These are phyloP conservation scores for Phenganax stokvisi DNA, from an alignment of 92 coral and sea anemone genomes.

Conservation along the genomic window DNA sequence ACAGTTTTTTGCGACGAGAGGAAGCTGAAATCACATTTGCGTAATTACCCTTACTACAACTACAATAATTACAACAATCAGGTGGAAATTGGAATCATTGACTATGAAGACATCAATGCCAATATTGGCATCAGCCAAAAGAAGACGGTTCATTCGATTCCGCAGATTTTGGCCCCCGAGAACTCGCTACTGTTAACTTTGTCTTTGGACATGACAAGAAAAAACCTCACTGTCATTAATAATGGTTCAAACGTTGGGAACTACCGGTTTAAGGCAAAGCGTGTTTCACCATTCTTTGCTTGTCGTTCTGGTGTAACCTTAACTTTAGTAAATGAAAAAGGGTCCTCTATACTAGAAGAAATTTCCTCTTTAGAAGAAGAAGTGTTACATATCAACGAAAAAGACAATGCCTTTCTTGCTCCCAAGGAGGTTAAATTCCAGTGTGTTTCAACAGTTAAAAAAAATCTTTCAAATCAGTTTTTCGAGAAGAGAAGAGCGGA, in stretches of 20 bases:
- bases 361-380: too few species aligned
- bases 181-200: background rate
- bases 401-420: too few species aligned
- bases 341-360: too few species aligned
- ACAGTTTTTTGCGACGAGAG: background rate
- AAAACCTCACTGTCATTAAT: background rate
- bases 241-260: background rate
- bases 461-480: too few species aligned
- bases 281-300: constrained; percentile 13
- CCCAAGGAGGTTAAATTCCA: too few species aligned
- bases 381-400: too few species aligned
- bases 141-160: constrained; percentile 3
- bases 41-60: too few species aligned
- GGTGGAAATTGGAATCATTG: constrained; percentile 21
- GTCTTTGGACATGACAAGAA: constrained; percentile 1
- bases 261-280: background rate
- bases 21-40: background rate
- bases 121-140: constrained; percentile 2
- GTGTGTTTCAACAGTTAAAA: too few species aligned
- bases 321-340: too few species aligned
- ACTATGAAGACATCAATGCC: constrained; percentile 16
- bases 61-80: background rate
- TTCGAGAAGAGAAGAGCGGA: too few species aligned
- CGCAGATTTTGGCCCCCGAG: background rate
- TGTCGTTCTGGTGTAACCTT: background rate